Evolutionary conservation across 2,888 invertebrate genomes (phyloP), one percentile per base, ranked within the genome.

Genomic region (Drosophila meridionalis): DNA sequence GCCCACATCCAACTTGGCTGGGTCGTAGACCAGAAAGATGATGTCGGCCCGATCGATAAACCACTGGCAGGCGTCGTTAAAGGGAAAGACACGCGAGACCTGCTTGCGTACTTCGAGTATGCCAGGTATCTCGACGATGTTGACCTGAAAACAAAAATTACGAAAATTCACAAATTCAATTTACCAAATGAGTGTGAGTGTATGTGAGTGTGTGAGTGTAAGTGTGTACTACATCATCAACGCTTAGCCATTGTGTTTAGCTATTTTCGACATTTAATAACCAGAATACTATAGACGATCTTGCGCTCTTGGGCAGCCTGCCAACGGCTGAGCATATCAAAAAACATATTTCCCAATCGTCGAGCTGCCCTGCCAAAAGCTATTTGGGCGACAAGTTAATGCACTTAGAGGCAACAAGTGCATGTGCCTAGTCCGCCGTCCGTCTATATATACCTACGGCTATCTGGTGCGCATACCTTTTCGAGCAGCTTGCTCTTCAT

Each of bases 41-140:
- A 98, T 97, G 92, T 98, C 98, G 32, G 98, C 98, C 74, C 98
- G 95, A 93, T 98, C 98, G 90, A 98, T 98, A 94, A 99, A 98
- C 98, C 98, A 99, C 93, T 98, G 98, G 92, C 98, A 98, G 57
- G 98, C 98, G 92, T 98, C 98, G 92, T 98, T 98, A 94, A 98
- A 98, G 62, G 98, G 98, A 92, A 98, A 98, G 70, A 98, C 95
- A 61, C 98, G 95, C 59, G 98, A 98, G 59, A 98, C 97, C 94
- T 98, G 97, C 93, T 98, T 98, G 80, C 98, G 95, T 73, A 98
- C 97, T 94, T 99, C 98, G 88, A 98, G 94, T 89, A 99, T 98
- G 76, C 98, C 98, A 69, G 98, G 98, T 91, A 98, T 98, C 94
- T 99, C 99, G 58, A 99, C 98, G 90, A 99, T 96, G 92, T 98